Percentiles rank a stretch among this genome's conserved stretches.
Conservation (phyloP, 2,888 invertebrate species). For the Rhagonycha lutea region DNA sequence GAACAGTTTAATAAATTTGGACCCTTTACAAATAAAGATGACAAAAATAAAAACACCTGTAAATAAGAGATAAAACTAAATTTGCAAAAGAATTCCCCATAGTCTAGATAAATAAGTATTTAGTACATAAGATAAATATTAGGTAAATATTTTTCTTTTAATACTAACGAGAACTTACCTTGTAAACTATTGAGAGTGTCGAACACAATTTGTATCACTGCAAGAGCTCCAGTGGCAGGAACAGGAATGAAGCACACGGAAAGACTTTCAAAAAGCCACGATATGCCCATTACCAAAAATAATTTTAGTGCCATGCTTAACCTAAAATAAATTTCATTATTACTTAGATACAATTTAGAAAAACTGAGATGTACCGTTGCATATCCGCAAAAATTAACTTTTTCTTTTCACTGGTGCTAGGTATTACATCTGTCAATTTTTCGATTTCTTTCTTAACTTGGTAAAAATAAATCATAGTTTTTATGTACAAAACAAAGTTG, state of each 20-base stretch:
- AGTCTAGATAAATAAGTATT: neutral
- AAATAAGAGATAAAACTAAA: neutral
- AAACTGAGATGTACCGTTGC: constrained; percentile 61
- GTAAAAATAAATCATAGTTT: constrained; percentile 72
- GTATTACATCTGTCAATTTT: constrained; percentile 67
- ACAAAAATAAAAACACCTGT: neutral
- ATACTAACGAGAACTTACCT: constrained; percentile 54
- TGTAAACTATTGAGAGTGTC: constrained; percentile 73
- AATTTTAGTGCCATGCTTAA: constrained; percentile 73
- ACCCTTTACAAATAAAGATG: neutral
- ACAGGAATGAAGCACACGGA: constrained; percentile 64
- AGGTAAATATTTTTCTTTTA: neutral
- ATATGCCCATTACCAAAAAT: constrained; percentile 79
- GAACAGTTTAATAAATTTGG: neutral
- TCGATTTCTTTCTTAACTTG: constrained; percentile 76
- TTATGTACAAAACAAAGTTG: constrained; percentile 70
- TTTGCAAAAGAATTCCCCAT: neutral
- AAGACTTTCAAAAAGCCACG: constrained; percentile 71
- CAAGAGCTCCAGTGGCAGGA: constrained; percentile 40
- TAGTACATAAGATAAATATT: neutral
- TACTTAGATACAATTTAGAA: neutral
- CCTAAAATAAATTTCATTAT: constrained; percentile 53
- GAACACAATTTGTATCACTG: constrained; percentile 52
- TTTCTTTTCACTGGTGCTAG: constrained; percentile 63
- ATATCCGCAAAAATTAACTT: constrained; percentile 68